phyloP scores from a whole-genome alignment of 2,113 vertebrate genomes.

The Sinocyclocheilus maitianheensis region DNA sequence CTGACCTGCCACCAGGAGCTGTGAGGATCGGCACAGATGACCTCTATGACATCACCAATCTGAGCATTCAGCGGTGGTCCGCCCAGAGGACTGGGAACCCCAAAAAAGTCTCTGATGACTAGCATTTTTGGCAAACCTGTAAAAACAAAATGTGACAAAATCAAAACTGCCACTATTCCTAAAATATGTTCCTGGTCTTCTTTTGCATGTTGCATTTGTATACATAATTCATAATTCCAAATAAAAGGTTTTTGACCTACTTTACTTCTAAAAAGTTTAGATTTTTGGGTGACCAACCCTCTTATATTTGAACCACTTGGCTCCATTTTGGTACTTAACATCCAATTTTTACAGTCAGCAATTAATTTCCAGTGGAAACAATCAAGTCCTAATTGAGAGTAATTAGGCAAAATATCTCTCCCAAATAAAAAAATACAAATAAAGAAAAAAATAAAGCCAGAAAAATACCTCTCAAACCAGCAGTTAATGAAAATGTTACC shows the following conservation, averaged over 20 bases:
- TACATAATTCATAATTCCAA: conserved; percentile 3
- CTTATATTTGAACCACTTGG: background rate
- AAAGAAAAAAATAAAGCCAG: background rate
- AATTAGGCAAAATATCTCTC: background rate
- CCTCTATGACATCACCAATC: conserved; percentile 86
- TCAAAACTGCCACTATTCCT: background rate
- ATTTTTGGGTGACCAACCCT: background rate
- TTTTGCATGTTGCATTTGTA: background rate
- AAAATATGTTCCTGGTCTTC: background rate
- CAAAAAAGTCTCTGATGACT: conserved; percentile 84
- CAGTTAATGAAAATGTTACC: no score
- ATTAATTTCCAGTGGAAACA: background rate
- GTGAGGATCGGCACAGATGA: conserved; percentile 86
- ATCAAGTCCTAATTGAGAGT: background rate
- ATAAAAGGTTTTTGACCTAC: background rate
- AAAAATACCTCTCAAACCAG: no score
- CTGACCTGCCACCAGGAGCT: conserved; percentile 94
- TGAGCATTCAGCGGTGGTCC: conserved; percentile 84
- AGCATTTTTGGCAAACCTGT: conserved; percentile 92
- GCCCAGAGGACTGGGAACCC: conserved; percentile 78
- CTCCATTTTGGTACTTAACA: background rate
- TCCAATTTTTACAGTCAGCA: background rate
- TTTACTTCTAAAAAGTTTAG: background rate
- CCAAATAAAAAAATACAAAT: background rate
- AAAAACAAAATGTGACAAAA: conserved; percentile 31